Base-by-base conservation (phyloP, 1,140 invertebrate species). In the Drosophila auraria region DNA sequence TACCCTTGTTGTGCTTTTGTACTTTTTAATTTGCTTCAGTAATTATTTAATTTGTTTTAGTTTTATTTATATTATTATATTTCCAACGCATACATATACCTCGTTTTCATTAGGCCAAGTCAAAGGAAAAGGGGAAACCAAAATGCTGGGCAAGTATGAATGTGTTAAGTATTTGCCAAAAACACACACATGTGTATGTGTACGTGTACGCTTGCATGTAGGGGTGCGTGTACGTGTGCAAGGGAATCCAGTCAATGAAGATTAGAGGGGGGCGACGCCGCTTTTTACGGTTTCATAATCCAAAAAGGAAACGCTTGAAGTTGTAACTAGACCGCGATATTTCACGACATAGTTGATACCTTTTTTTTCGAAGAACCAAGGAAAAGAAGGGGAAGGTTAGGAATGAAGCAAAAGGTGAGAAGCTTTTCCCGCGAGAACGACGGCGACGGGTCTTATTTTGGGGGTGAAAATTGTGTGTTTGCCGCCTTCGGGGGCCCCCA, bases 291-390 rank as follows among this genome's bases (percentile, higher is more conserved):
- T 83, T 78, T 73, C 77, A 80, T 87, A 87, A 87, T 83, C 80
- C 80, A 69, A 89, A 57, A 58, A 53, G 81, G 65, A 78, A 80
- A 82, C 69, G 71, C 80, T 89, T 89, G n/a, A 83, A 81, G 78
- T 78, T 89, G 83, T 89, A 89, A 81, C 83, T 87, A 83, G 83
- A 87, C 66, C 76, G 77, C 83, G 66, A 73, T 80, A 80, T 80
- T 82, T 87, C 80, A 82, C 72, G 83, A 15, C 62, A 77, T 62
- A 78, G 75, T 78, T 68, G 72, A 64, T 66, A 56, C 56, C 54
- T 50, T 44, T 74, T 45, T 45, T 17, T 57, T 45, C 15, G 33
- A 5, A 12, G 36, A 11, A 3, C 33, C 33, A 36, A 36, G 36
- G 27, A 15, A n/a, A 11, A 33, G 30, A 30, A 9, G 51, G 14